Conservation (phyloP, 2,888 invertebrate genomes). For the Scaptodrosophila latifasciaeformis region DNA sequence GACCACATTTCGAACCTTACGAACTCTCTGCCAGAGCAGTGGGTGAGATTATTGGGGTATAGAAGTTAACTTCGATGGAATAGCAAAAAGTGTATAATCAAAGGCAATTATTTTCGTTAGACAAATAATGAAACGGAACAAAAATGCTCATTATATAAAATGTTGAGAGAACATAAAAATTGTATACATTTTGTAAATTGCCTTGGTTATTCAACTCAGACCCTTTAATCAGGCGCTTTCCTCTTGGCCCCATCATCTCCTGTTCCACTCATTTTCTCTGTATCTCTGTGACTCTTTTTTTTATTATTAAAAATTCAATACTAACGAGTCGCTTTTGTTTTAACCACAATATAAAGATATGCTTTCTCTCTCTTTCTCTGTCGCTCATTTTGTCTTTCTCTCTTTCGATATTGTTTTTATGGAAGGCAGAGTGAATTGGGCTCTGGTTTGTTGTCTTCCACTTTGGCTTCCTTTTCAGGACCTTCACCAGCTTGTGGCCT, state of each 20-base stretch:
- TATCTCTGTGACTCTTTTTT: too few relatives aligned
- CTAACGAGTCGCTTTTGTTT: constrained; percentile 53
- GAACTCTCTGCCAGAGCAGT: background rate
- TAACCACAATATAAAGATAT: background rate
- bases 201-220: too few relatives aligned
- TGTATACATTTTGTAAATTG: background rate
- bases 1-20: constrained; percentile 25
- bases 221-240: too few relatives aligned
- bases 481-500: constrained; percentile 9
- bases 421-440: too few relatives aligned
- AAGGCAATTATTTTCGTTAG: background rate
- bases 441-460: background rate
- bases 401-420: too few relatives aligned
- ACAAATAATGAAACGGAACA: background rate
- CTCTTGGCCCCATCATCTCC: too few relatives aligned
- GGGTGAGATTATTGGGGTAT: background rate
- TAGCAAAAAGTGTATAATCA: too few relatives aligned
- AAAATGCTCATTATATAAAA: background rate
- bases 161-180: too few relatives aligned
- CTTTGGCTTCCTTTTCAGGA: background rate
- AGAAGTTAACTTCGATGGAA: too few relatives aligned
- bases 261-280: too few relatives aligned
- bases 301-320: constrained; percentile 59
- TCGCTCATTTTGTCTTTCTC: background rate
- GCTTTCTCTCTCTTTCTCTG: background rate